phyloP scores from a whole-genome alignment of 2,113 vertebrate species.

The Pitta sordida region DNA sequence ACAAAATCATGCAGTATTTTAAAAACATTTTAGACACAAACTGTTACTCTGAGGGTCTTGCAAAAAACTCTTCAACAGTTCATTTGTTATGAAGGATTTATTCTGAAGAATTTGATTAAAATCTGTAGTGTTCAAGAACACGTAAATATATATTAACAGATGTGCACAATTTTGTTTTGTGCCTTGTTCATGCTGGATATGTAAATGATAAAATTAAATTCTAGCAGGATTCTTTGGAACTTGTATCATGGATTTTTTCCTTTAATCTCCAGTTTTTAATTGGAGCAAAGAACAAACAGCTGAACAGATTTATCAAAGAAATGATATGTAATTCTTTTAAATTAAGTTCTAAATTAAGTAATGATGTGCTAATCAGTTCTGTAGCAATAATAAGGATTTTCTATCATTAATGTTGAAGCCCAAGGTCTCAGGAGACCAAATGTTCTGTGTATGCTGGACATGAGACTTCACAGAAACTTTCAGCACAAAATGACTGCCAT shows the following conservation, averaged over 20 bases:
- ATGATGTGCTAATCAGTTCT: constrained; percentile 36
- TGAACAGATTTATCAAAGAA: constrained; percentile 44
- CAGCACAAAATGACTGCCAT: not conserved
- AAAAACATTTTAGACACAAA: not conserved
- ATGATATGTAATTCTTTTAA: constrained; percentile 35
- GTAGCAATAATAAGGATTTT: constrained; percentile 43
- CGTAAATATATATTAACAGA: not conserved
- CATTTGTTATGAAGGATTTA: not conserved
- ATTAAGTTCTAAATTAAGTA: constrained; percentile 47
- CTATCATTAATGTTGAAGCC: constrained; percentile 28
- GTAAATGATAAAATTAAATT: not conserved
- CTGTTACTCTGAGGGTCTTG: not conserved
- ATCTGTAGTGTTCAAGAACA: not conserved
- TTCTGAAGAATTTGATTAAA: not conserved
- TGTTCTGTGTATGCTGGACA: not conserved
- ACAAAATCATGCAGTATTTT: not conserved
- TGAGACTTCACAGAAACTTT: not conserved
- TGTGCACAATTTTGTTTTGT: not conserved
- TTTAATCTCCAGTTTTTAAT: constrained; percentile 51
- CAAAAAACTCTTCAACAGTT: not conserved
- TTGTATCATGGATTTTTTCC: not conserved
- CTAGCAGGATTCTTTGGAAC: not conserved
- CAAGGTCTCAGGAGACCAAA: not conserved
- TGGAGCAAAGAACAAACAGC: constrained; percentile 34
- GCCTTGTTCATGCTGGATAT: not conserved